Base-by-base conservation (phyloP, 2,797 vertebrate genomes). In the Dicrostonyx torquatus region DNA sequence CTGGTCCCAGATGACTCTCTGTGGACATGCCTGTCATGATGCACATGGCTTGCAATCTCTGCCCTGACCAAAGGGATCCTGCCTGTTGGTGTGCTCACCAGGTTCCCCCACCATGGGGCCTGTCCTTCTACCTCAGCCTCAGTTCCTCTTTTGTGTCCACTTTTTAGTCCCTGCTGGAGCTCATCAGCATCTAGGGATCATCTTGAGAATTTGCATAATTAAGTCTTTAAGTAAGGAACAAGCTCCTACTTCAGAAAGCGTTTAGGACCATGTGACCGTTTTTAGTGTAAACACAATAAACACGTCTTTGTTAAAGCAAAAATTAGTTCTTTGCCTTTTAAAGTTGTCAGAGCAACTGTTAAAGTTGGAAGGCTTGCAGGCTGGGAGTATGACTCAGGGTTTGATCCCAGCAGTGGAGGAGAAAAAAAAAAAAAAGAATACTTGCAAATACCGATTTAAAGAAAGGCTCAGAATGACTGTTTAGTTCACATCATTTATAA, bases 221-320 rank as follows among this genome's bases (percentile, higher is more conserved):
- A 77, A 91, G 70, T 88, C 68, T 89, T 40, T 92, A 91, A 90
- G 48, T 76, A 62, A 48, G 88, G 82, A 95, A 76, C 68, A 91
- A 91, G 95, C 62, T 94, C 64, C 37, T 68, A 45, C 87, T 88
- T 90, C 60, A 87, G 55, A 93, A 90, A 64, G 20, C 31, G 48
- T 78, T 96, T 94, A 92, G 18, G 75, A 75, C n/a, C 66, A 37
- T 6, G 85, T 94, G 90, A 88, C 43, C 83, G 43, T 80, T 93
- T 93, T 94, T 93, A 90, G 92, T 45, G 24, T 84, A 95, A 94
- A 91, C 79, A 92, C 29, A 77, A 78, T 84, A 95, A 96, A 85
- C 60, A 89, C n/a, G 64, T 94, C 77, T 85, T 76, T 94, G 73
- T 87, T 83, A 93, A 90, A 92, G 76, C 40, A 94, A 88, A 96